These are phyloP conservation scores for Apocrypta bakeri DNA, from an alignment of 1,140 invertebrate genomes.

Conservation along the genomic window DNA sequence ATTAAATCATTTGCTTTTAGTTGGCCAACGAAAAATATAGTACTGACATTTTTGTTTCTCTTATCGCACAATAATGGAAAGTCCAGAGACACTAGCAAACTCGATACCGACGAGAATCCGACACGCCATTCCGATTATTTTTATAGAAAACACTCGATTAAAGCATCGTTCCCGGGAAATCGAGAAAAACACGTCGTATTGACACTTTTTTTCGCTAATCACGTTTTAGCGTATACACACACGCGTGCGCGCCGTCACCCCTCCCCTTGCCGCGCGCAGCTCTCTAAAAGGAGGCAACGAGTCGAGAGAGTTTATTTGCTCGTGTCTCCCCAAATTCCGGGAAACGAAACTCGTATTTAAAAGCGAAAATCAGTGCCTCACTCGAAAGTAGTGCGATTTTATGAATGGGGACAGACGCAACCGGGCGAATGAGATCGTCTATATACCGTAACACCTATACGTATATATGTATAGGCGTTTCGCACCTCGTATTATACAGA, in stretches of 20 bases:
- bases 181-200: not conserved
- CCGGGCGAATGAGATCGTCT: not conserved
- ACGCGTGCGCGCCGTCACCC: too few relatives aligned
- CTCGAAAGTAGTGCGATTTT: slow-evolving; percentile 33
- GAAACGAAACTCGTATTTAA: not conserved
- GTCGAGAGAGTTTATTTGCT: slow-evolving; percentile 1
- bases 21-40: too few relatives aligned
- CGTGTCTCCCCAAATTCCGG: not conserved
- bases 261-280: too few relatives aligned
- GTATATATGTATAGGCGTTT: not conserved
- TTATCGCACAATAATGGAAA: too few relatives aligned
- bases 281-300: not conserved
- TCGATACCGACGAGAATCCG: not conserved
- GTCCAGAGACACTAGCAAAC: too few relatives aligned
- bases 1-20: too few relatives aligned
- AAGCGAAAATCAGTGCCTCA: not conserved
- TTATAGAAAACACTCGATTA: not conserved
- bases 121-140: not conserved
- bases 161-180: not conserved
- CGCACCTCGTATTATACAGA: not conserved
- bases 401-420: slow-evolving; percentile 22
- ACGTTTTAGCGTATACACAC: not conserved
- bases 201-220: not conserved
- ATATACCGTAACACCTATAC: not conserved
- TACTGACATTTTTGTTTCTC: too few relatives aligned